Evolutionary conservation across 2,113 vertebrate species (phyloP).

Genomic region (Fregata magnificens): DNA sequence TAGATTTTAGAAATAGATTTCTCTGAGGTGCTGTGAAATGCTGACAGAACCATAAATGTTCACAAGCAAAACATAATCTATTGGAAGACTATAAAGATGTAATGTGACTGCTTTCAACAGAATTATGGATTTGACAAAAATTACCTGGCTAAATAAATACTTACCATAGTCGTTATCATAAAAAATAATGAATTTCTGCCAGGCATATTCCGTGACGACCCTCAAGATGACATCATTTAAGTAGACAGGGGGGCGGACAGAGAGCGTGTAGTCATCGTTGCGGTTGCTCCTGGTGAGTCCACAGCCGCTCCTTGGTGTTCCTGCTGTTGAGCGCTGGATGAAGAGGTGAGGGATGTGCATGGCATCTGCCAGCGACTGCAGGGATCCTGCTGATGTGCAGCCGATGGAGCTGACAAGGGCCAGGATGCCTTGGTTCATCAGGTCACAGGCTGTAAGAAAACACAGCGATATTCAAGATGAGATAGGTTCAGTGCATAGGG

Average conservation of each 20-base stretch:
- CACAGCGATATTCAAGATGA: neutral
- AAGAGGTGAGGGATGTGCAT: slow-evolving; percentile 99
- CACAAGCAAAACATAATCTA: neutral
- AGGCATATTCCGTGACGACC: slow-evolving; percentile 94
- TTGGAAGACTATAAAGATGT: neutral
- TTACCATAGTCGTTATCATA: slow-evolving; percentile 96
- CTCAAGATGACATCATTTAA: slow-evolving; percentile 94
- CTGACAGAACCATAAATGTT: neutral
- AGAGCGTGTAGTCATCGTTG: slow-evolving; percentile 94
- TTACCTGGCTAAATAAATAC: slow-evolving; percentile 3
- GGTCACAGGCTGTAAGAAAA: slow-evolving; percentile 89
- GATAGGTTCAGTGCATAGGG: fast-evolving
- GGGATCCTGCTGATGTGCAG: slow-evolving; percentile 93
- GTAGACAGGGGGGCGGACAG: slow-evolving; percentile 94
- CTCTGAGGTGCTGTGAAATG: neutral
- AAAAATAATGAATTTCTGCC: slow-evolving; percentile 99
- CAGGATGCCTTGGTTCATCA: slow-evolving; percentile 98
- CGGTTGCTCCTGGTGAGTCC: slow-evolving; percentile 82
- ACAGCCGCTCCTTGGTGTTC: slow-evolving; percentile 89
- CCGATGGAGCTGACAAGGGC: slow-evolving; percentile 97
- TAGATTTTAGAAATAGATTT: neutral
- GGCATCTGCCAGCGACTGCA: slow-evolving; percentile 92
- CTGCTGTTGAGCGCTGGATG: slow-evolving; percentile 88
- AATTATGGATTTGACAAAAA: neutral
- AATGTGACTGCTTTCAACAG: neutral